phyloP scores from a whole-genome alignment of 2,113 vertebrate species.

The Lasiurus cinereus region DNA sequence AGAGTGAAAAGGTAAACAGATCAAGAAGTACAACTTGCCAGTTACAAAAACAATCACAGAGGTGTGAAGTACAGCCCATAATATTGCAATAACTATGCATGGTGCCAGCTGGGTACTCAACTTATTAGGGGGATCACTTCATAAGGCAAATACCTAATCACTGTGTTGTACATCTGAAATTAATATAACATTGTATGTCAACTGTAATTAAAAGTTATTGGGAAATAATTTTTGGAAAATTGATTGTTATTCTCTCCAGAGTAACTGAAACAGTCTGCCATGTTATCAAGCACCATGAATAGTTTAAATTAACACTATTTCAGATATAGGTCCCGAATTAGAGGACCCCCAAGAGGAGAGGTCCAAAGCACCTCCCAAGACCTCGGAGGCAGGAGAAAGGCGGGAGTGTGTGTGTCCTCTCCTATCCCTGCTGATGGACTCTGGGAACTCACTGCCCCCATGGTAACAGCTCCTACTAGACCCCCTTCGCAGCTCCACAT shows the following conservation, averaged over 20 bases:
- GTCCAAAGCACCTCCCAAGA: not conserved
- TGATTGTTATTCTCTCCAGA: not conserved
- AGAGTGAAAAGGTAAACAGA: not conserved
- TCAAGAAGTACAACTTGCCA: not conserved
- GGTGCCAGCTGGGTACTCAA: not conserved
- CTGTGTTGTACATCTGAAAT: not conserved
- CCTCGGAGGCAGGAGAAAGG: not conserved
- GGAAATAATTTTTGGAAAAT: not conserved
- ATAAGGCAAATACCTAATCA: not conserved
- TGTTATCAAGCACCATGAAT: rapidly evolving
- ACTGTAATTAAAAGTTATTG: not conserved
- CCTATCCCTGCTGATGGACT: rapidly evolving
- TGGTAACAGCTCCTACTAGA: not conserved
- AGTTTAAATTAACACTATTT: not conserved
- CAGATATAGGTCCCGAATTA: not conserved
- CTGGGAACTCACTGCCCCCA: rapidly evolving
- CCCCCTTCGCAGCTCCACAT: rapidly evolving
- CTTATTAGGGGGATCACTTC: not conserved
- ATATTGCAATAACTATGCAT: not conserved
- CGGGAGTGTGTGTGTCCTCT: rapidly evolving
- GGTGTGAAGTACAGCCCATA: not conserved
- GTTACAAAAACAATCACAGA: no score
- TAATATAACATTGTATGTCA: not conserved
- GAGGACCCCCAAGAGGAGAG: not conserved
- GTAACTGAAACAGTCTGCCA: not conserved